Conservation (phyloP, 2,113 vertebrate species). For the Climacteris rufus region DNA sequence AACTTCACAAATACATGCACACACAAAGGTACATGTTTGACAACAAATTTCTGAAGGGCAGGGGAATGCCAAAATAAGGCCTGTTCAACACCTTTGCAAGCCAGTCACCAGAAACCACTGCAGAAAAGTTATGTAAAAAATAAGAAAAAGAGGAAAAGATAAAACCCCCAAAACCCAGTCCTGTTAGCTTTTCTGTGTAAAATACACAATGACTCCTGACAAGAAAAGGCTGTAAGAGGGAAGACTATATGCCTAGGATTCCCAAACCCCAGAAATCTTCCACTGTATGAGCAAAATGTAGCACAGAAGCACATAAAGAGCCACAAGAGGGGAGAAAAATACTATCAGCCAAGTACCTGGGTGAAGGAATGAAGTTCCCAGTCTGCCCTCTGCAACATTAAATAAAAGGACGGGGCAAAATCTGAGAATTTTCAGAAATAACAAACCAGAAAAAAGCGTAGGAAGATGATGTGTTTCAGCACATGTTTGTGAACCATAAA, state of each 20-base stretch:
- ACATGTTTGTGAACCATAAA: rapidly evolving
- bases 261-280: not conserved
- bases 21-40: not conserved
- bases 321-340: not conserved
- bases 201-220: not conserved
- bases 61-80: not conserved
- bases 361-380: not conserved
- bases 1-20: not conserved
- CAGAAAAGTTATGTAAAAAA: not conserved
- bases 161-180: not conserved
- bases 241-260: not conserved
- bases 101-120: not conserved
- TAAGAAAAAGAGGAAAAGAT: not conserved
- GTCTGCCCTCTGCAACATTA: not conserved
- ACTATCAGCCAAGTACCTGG: not conserved
- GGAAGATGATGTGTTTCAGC: not conserved
- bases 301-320: not conserved
- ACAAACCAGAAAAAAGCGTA: not conserved
- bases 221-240: not conserved
- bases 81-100: not conserved
- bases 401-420: not conserved
- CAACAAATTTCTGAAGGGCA: not conserved
- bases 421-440: not conserved
- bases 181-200: not conserved
- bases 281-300: not conserved